These are phyloP conservation scores for Protonemura montana DNA, from an alignment of 2,888 invertebrate genomes.

Conservation along the genomic window DNA sequence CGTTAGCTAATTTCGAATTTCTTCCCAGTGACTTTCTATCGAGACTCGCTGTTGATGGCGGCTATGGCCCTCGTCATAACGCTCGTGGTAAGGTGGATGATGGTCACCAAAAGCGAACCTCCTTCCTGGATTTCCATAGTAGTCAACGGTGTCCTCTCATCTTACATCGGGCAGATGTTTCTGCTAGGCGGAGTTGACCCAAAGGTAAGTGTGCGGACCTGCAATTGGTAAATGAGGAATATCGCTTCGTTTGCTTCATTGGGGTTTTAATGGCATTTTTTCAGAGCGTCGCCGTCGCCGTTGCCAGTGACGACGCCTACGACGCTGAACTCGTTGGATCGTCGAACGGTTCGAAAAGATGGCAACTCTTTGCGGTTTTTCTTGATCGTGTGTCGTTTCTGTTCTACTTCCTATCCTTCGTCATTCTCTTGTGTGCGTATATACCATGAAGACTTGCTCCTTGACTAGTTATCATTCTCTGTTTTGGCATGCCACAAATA, in stretches of 20 bases:
- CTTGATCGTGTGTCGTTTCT: constrained; percentile 22
- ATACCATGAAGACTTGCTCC: neutral
- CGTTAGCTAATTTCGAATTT: neutral
- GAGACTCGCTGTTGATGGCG: constrained; percentile 39
- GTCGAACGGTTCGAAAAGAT: neutral
- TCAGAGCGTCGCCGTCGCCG: constrained; percentile 22
- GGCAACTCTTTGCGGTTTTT: constrained; percentile 35
- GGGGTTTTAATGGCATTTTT: neutral
- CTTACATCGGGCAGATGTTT: constrained; percentile 22
- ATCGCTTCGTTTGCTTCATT: neutral
- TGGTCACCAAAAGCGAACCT: constrained; percentile 1
- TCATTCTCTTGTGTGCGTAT: constrained; percentile 4
- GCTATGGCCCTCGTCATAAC: constrained; percentile 22
- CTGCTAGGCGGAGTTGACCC: constrained; percentile 23
- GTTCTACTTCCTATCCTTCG: constrained; percentile 18
- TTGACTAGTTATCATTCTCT: too few species aligned
- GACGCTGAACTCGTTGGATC: neutral
- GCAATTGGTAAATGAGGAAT: neutral
- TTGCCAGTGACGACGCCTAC: constrained; percentile 16
- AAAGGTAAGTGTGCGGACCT: neutral
- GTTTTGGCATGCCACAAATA: too few species aligned
- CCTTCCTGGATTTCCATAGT: constrained; percentile 23
- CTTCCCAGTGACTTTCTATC: constrained; percentile 37
- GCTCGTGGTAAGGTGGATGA: constrained; percentile 21
- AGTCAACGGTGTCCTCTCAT: neutral